Evolutionary conservation across 1,140 invertebrate species (phyloP).

Genomic region (Ladona fulva): DNA sequence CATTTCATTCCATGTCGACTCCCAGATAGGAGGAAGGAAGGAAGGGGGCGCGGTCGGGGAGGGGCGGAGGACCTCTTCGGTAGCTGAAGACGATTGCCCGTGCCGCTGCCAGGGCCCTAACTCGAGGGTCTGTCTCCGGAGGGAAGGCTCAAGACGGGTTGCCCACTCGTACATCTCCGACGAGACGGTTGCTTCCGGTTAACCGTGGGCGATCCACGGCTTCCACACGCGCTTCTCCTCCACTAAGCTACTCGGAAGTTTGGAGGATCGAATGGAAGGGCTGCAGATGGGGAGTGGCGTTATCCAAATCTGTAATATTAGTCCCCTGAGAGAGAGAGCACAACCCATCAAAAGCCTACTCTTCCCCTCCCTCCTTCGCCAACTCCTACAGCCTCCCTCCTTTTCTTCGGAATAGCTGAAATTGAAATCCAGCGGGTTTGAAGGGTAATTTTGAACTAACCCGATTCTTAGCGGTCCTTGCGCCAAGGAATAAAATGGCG

Average conservation of each 20-base stretch:
- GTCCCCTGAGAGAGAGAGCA: constrained; percentile 11
- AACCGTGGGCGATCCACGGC: too few relatives aligned
- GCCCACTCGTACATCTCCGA: too few relatives aligned
- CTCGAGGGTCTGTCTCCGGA: too few relatives aligned
- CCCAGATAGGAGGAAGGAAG: too few relatives aligned
- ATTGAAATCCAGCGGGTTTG: constrained; percentile 23
- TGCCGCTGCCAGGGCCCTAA: too few relatives aligned
- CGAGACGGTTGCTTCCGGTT: too few relatives aligned
- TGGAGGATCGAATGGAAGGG: not conserved
- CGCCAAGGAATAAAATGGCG: not conserved
- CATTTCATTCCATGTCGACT: constrained; percentile 24
- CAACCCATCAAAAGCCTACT: constrained; percentile 21
- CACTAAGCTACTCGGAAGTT: not conserved
- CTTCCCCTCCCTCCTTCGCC: not conserved
- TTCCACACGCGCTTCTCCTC: not conserved
- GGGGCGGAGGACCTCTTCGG: not conserved
- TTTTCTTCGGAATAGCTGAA: constrained; percentile 20
- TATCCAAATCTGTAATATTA: constrained; percentile 25
- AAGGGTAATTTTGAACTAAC: constrained; percentile 24
- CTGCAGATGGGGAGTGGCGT: constrained; percentile 13
- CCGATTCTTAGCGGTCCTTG: constrained; percentile 19
- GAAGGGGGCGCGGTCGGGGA: constrained; percentile 3
- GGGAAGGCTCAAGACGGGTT: too few relatives aligned
- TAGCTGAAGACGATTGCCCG: too few relatives aligned
- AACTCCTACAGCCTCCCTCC: not conserved